Evolutionary conservation across 2,113 vertebrate species (phyloP).

Genomic region (Hippocampus mohnikei): DNA sequence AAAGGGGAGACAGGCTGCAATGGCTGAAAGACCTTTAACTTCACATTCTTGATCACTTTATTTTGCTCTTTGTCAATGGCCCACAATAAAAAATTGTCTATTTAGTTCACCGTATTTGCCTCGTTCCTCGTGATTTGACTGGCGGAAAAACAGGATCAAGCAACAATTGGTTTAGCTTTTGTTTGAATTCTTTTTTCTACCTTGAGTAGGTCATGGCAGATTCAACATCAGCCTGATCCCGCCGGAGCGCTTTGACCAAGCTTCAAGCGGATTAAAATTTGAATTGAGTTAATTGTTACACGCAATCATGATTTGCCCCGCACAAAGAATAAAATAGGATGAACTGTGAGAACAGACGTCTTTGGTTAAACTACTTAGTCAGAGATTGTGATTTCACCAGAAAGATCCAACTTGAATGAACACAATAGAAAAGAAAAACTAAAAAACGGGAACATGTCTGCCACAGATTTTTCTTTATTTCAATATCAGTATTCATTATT

Average conservation of each 20-base stretch:
- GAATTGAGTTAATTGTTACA: neutral
- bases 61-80: conserved; percentile 22
- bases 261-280: conserved; percentile 28
- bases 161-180: neutral
- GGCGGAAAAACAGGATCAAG: neutral
- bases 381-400: neutral
- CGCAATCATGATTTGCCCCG: neutral
- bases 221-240: conserved; percentile 20
- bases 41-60: conserved; percentile 6
- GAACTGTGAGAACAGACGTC: neutral
- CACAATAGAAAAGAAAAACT: neutral
- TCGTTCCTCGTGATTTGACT: neutral
- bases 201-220: neutral
- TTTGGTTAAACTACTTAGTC: neutral
- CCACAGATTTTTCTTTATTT: conserved; percentile 39
- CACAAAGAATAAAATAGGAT: neutral
- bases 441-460: conserved; percentile 5
- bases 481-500: conserved; percentile 29
- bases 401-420: neutral
- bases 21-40: conserved; percentile 81
- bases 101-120: conserved; percentile 50
- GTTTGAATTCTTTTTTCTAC: conserved; percentile 2
- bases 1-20: conserved; percentile 74
- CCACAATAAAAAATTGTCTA: conserved; percentile 68
- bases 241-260: conserved; percentile 17